Evolutionary conservation across 64 coral and sea anemone species (phyloP), one percentile per base, ranked within the genome.

Genomic region (Trachythela sp.): DNA sequence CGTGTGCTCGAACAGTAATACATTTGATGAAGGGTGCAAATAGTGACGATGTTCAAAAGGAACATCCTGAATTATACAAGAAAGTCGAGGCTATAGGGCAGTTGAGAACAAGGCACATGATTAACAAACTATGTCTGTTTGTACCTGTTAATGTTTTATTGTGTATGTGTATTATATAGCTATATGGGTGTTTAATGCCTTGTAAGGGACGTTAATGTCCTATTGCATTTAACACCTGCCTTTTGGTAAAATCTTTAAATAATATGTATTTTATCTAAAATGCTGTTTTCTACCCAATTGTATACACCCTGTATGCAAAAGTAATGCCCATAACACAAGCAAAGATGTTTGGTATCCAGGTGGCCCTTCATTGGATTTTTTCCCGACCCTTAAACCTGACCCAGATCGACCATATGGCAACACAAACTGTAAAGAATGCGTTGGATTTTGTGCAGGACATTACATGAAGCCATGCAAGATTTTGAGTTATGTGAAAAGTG

Each of bases 91-190:
- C 77, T 83, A 84, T 88, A 83, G 88, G 91, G 86, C 48, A 67
- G 31, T 35, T 92, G 59, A 67, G 72, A 56, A 68, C 80, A 20
- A 77, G 40, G 11, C 86, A 88, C 77, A 88, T 88, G 85, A 67
- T 92, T 41, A 83, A 92, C 88, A 64, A 84, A n/a, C 32, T 83
- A 83, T 72, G n/a, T n/a, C n/a, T n/a, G n/a, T n/a, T n/a, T n/a
- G n/a, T n/a, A n/a, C n/a, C n/a, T n/a, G n/a, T n/a, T n/a, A n/a
- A n/a, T n/a, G n/a, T n/a, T n/a, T n/a, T n/a, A n/a, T n/a, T n/a
- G n/a, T n/a, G n/a, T n/a, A n/a, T n/a, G n/a, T n/a, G n/a, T n/a
- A n/a, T n/a, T n/a, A n/a, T n/a, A n/a, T n/a, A n/a, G n/a, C n/a
- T n/a, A n/a, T n/a, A n/a, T n/a, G n/a, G n/a, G n/a, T n/a, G n/a